A percentile compares a stretch with the other conserved stretches of the same genome.
These are phyloP conservation scores for Amblyornis subalaris DNA, from an alignment of 2,113 vertebrate species.

Conservation along the genomic window DNA sequence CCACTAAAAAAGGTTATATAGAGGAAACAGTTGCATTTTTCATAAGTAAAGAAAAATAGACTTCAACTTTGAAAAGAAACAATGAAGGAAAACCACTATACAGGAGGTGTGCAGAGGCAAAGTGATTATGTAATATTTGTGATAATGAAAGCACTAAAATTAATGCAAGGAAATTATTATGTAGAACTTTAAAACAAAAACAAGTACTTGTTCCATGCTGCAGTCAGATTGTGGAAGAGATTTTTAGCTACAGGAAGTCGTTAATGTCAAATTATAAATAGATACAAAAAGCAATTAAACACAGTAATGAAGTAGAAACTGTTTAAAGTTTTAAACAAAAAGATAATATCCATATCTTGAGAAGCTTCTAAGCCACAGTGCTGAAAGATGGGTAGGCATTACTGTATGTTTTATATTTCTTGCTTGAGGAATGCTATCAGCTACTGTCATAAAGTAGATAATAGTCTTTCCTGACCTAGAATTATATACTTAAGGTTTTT, in stretches of 20 bases:
- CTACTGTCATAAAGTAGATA: background rate
- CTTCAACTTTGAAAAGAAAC: background rate
- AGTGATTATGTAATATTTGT: background rate
- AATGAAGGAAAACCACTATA: background rate
- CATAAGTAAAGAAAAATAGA: background rate
- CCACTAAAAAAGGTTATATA: background rate
- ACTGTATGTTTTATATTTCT: background rate
- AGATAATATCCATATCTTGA: background rate
- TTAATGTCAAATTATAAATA: background rate
- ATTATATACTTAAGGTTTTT: background rate
- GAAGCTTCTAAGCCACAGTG: background rate
- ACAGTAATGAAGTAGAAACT: background rate
- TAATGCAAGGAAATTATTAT: background rate
- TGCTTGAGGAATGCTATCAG: background rate
- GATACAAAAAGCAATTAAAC: background rate
- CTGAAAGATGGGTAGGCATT: background rate
- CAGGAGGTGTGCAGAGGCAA: accelerated
- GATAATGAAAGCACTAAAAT: background rate
- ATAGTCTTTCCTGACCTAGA: background rate
- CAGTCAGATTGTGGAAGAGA: background rate
- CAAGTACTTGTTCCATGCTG: background rate
- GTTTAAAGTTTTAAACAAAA: background rate
- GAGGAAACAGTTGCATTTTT: background rate
- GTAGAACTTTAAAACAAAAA: background rate
- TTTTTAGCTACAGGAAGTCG: background rate